Evolutionary conservation across 92 coral and sea anemone genomes (phyloP).

Genomic region (Epizoanthus fatuus): DNA sequence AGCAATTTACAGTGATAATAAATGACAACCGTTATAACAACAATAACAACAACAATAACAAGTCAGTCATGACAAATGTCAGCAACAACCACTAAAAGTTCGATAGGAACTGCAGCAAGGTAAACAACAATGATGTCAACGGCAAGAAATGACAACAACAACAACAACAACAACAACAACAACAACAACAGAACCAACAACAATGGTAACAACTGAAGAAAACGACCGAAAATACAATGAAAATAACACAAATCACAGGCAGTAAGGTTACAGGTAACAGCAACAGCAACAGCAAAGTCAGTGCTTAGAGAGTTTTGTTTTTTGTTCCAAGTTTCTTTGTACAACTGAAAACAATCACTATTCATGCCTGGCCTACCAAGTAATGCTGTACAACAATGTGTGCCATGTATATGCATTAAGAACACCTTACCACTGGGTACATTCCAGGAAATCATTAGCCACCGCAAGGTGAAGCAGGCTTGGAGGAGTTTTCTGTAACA

Average conservation of each 20-base stretch:
- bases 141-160: no score
- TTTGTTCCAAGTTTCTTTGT: no score
- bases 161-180: no score
- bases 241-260: no score
- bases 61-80: not conserved
- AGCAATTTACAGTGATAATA: no score
- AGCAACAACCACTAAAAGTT: not conserved
- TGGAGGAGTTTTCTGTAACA: conserved; percentile 77
- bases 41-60: not conserved
- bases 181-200: no score
- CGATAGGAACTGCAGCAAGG: not conserved
- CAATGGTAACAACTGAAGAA: no score
- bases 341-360: not conserved
- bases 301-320: no score
- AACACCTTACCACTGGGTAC: conserved; percentile 84
- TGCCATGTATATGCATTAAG: not conserved
- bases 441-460: conserved; percentile 94
- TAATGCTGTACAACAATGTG: not conserved
- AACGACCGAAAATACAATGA: no score
- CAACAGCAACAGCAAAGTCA: not conserved
- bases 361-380: not conserved
- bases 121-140: no score
- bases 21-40: not conserved
- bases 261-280: no score
- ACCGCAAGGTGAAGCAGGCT: conserved; percentile 91